Evolutionary conservation across 2,797 vertebrate species (phyloP), one percentile per base, ranked within the genome.

Genomic region (Esox masquinongy): DNA sequence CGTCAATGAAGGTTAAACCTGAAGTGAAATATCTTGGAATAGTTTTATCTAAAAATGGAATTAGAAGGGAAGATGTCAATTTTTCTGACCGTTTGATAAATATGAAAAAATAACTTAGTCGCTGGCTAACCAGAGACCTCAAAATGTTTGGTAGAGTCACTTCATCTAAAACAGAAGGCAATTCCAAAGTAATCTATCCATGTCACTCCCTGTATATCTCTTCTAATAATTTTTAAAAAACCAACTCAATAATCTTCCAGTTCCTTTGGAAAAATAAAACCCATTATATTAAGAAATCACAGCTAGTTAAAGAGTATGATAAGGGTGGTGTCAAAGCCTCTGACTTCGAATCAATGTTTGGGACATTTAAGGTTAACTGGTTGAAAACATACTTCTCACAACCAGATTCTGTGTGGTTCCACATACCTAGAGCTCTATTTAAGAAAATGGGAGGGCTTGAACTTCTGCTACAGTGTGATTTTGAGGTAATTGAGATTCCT

Each of bases 101-200:
- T 31, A 31, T 31, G 29, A 31, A 31, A 31, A 75, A 75, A 56
- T 53, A 26, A n/a, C 29, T 31, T 31, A 31, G 29, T 3, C 29
- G 29, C 5, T 3, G 1, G 29, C 5, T 70, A 9, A 50, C 53
- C 17, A 66, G 72, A 43, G 77, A 74, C 31, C 15, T 74, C 14
- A 70, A 71, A 43, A 74, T 78, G 24, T 69, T 76, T 71, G 53
- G 67, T 29, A 70, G 56, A 71, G 43, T 39, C 6, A 22, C 64
- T 17, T 59, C 70, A 24, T 34, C 64, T 73, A 69, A 74, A 74
- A 22, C 49, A 69, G 71, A 78, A 56, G 72, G 77, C 39, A 78
- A 63, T 63, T 78, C 77, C 34, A 74, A 50, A 43, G 29, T 71
- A 66, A 64, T 74, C 11, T 78, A 66, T 51, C 72, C 72, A 19